Base-by-base conservation (phyloP, 2,888 invertebrate genomes). In the Mylabris sibirica region DNA sequence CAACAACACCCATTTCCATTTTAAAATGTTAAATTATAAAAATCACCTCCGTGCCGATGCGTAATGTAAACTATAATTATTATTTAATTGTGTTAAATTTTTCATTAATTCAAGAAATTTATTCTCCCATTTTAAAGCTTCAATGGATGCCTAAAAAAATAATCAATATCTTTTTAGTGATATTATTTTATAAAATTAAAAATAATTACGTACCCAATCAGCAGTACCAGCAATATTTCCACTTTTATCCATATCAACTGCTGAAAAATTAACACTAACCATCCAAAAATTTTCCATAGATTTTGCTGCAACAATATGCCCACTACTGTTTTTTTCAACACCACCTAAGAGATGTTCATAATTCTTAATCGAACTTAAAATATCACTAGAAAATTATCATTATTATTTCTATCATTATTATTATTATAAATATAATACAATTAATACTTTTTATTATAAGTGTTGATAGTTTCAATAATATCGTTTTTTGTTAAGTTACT, bases 211-310 rank as follows among this genome's bases (percentile, higher is more conserved):
- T 79, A 92, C 92, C 91, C 91, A 92, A 78, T 92, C 92, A 78
- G 92, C 91, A 44, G 93, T 93, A 63, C 93, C 93, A 17, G 91
- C 90, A 76, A 89, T 85, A 82, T 92, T 93, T 67, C 92, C 92
- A 63, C 88, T 87, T 84, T 90, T 88, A 79, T 90, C 87, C 82
- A 89, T 87, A 80, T 91, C 87, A 20, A 92, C 88, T 65, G 87
- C 85, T 1, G 90, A 88, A 86, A 92, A 92, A 84, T 93, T 91
- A 0, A 92, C 88, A 73, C 88, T 85, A 24, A 90, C 86, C 78
- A 88, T 89, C 90, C 91, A 92, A 62, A 88, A 86, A 38, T 90
- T 86, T 72, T 90, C 84, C 1, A 93, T 78, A 64, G 91, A 88
- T 75, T 84, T 87, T 12, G 93, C 93, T 44, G 87, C 83, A 34